These are phyloP conservation scores for Chiroxiphia lanceolata DNA, from an alignment of 2,797 vertebrate genomes.

Conservation along the genomic window DNA sequence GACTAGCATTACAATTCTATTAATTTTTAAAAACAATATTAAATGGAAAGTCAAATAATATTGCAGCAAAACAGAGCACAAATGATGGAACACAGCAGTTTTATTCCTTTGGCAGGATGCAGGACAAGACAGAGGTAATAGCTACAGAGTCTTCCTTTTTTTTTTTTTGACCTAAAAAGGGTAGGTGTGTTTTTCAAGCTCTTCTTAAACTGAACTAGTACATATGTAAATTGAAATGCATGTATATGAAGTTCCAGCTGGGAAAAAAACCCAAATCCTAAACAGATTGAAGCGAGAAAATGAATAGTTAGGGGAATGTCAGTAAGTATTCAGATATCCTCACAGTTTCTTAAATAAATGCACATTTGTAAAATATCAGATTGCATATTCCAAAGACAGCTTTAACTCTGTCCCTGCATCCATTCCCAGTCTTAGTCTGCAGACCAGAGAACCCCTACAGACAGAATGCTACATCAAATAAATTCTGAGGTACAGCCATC, in stretches of 20 bases:
- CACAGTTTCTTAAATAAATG: constrained; percentile 48
- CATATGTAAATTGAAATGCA: background rate
- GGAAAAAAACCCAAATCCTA: background rate
- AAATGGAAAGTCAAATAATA: background rate
- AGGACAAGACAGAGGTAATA: background rate
- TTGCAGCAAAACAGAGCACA: background rate
- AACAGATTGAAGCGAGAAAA: constrained; percentile 11
- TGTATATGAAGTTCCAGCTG: background rate
- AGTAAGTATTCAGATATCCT: constrained; percentile 36
- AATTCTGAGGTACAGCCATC: constrained; percentile 25
- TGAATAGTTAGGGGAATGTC: background rate
- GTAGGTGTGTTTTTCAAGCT: background rate
- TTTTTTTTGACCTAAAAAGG: background rate
- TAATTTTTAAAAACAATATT: background rate
- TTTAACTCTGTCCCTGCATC: background rate
- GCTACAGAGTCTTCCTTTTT: background rate
- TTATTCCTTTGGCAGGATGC: background rate
- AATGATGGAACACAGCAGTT: background rate
- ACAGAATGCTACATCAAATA: constrained; percentile 43
- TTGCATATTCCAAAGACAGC: constrained; percentile 7
- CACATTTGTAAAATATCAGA: constrained; percentile 13
- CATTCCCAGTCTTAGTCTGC: background rate
- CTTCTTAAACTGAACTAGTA: background rate
- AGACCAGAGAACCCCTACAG: constrained; percentile 31
- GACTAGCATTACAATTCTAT: background rate